Evolutionary conservation across 2,113 vertebrate genomes (phyloP).

Genomic region (Epinephelus lanceolatus): DNA sequence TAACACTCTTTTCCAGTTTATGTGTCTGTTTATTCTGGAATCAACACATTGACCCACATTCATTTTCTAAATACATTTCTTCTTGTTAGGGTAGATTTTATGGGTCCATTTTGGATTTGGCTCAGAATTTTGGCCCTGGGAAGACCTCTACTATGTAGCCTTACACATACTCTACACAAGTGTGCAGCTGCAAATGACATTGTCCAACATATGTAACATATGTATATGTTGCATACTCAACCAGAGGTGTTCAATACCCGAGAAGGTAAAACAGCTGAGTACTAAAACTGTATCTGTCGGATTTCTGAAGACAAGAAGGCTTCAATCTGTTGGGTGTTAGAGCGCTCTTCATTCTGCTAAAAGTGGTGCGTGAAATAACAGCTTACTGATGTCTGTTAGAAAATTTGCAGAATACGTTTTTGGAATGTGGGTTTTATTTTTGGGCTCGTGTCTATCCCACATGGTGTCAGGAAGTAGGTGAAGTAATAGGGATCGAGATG

Average conservation of each 20-base stretch:
- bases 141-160: neutral
- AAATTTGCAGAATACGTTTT: neutral
- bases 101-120: neutral
- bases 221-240: neutral
- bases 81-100: neutral
- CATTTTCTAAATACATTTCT: neutral
- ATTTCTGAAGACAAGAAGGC: neutral
- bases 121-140: neutral
- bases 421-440: neutral
- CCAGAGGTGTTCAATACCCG: neutral
- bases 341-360: neutral
- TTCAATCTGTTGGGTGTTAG: neutral
- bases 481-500: neutral
- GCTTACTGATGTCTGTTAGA: too few species aligned
- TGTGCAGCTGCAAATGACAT: conserved; percentile 6
- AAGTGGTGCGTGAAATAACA: too few species aligned
- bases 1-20: neutral
- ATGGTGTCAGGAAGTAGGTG: neutral
- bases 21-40: neutral
- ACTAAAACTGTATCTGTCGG: neutral
- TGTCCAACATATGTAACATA: neutral
- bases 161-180: neutral
- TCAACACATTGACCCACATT: too few species aligned
- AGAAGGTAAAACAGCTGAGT: neutral
- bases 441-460: neutral